A percentile compares a stretch with the other conserved stretches of the same genome.
These are phyloP conservation scores for Cyphomyrmex costatus DNA, from an alignment of 1,140 invertebrate species.

Conservation along the genomic window DNA sequence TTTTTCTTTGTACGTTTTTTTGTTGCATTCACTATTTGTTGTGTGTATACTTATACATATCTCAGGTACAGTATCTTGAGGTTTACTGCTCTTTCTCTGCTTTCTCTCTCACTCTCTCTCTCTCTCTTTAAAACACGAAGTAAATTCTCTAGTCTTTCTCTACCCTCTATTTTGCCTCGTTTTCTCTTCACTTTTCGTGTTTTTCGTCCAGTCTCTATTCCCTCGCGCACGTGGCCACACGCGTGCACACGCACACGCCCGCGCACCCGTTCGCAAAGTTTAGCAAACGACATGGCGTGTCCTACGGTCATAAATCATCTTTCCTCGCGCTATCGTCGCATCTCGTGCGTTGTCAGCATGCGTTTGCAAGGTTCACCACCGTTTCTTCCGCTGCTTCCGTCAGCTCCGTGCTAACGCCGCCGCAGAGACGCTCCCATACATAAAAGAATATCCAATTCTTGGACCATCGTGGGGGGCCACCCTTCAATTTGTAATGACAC, in stretches of 20 bases:
- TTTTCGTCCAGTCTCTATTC: slow-evolving; percentile 32
- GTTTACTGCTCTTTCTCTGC: slow-evolving; percentile 3
- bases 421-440: background rate
- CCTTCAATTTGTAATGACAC: background rate
- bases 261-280: slow-evolving; percentile 53
- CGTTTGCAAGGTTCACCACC: slow-evolving; percentile 76
- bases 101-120: background rate
- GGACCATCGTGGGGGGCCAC: no score
- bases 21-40: slow-evolving; percentile 25
- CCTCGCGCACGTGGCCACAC: slow-evolving; percentile 21
- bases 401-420: slow-evolving; percentile 45
- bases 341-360: slow-evolving; percentile 78
- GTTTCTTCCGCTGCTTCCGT: slow-evolving; percentile 72
- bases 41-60: slow-evolving; percentile 40
- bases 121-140: slow-evolving; percentile 9
- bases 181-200: slow-evolving; percentile 41
- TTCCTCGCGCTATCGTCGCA: slow-evolving; percentile 79
- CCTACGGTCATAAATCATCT: slow-evolving; percentile 82
- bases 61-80: slow-evolving; percentile 43
- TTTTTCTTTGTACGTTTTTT: slow-evolving; percentile 3
- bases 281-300: slow-evolving; percentile 78
- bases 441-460: background rate
- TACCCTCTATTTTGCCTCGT: background rate
- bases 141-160: slow-evolving; percentile 38
- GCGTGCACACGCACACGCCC: background rate